Conservation (phyloP, 2,113 vertebrate species). For the Gnathonemus echidnorhynchus region DNA sequence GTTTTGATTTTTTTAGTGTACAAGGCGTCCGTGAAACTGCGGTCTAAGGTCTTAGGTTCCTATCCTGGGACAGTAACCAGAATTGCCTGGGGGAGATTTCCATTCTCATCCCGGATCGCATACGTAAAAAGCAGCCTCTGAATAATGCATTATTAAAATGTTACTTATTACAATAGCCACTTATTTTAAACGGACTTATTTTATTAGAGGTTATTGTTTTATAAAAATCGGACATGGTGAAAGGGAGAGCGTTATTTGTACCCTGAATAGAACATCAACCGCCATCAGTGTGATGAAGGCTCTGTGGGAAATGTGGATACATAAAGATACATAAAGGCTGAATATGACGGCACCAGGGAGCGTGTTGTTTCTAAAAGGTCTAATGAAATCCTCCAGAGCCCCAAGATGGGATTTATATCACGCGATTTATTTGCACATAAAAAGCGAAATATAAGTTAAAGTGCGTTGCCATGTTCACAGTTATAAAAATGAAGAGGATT, state of each 20-base stretch:
- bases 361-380: background rate
- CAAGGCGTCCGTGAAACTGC: background rate
- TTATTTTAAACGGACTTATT: background rate
- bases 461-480: background rate
- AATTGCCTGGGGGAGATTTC: background rate
- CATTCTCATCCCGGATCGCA: background rate
- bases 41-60: background rate
- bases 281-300: background rate
- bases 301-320: background rate
- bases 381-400: background rate
- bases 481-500: constrained; percentile 4
- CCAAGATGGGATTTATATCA: background rate
- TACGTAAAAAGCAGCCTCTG: background rate
- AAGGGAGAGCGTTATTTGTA: background rate
- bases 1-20: background rate
- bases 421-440: background rate
- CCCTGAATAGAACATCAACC: background rate
- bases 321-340: background rate
- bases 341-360: background rate
- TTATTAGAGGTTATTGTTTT: background rate
- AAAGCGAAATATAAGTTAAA: background rate
- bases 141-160: background rate
- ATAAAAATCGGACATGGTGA: background rate
- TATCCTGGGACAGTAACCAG: background rate
- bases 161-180: background rate